A percentile compares a stretch with the other conserved stretches of the same genome.
These are phyloP conservation scores for Epinephelus cyanopodus DNA, from an alignment of 2,113 vertebrate species.

Conservation along the genomic window DNA sequence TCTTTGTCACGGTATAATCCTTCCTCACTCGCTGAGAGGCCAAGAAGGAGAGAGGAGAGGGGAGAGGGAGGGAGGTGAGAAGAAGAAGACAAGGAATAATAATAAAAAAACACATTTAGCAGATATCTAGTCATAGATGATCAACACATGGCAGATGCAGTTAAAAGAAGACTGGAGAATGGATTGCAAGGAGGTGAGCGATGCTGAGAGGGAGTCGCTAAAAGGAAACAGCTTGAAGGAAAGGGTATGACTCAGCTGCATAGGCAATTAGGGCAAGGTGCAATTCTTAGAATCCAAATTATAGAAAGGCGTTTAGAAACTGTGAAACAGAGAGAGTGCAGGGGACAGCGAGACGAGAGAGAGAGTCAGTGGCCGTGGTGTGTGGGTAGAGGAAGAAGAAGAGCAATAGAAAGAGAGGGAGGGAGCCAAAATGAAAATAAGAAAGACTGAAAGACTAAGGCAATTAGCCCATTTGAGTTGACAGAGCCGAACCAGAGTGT, in stretches of 20 bases:
- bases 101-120: conserved; percentile 18
- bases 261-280: conserved; percentile 65
- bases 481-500: conserved; percentile 73
- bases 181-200: conserved; percentile 22
- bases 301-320: conserved; percentile 59
- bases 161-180: conserved; percentile 17
- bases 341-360: conserved; percentile 6
- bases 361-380: conserved; percentile 42
- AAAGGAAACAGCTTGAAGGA: conserved; percentile 47
- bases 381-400: conserved; percentile 48
- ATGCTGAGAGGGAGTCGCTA: conserved; percentile 31
- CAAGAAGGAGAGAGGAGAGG: conserved; percentile 39
- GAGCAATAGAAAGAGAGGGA: conserved; percentile 23
- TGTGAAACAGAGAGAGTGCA: conserved; percentile 22
- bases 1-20: conserved; percentile 80
- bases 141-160: conserved; percentile 36
- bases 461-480: conserved; percentile 78
- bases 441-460: conserved; percentile 66
- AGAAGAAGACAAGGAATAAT: conserved; percentile 14
- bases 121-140: conserved; percentile 33
- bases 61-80: conserved; percentile 35
- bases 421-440: conserved; percentile 64
- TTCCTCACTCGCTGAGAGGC: conserved; percentile 62
- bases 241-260: conserved; percentile 67
- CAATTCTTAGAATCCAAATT: conserved; percentile 67